These are phyloP conservation scores for Cyprinodon tularosa DNA, from an alignment of 2,113 vertebrate genomes.

Conservation along the genomic window DNA sequence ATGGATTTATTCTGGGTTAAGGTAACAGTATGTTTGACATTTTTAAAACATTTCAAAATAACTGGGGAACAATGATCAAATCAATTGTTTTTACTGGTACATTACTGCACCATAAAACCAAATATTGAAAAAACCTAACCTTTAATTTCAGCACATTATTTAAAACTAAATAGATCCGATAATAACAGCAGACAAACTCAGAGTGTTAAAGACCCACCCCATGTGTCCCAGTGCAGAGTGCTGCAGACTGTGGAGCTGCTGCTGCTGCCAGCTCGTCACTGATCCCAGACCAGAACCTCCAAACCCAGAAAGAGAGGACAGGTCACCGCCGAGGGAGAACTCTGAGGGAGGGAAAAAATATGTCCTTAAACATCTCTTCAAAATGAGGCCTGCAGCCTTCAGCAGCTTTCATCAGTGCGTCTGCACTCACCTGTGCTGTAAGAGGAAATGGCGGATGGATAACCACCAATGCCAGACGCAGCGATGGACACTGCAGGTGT, in stretches of 20 bases:
- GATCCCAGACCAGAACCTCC: conserved; percentile 90
- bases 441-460: conserved; percentile 91
- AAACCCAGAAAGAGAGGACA: conserved; percentile 89
- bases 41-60: no score
- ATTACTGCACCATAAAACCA: no score
- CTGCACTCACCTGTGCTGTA: conserved; percentile 88
- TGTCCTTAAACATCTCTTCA: not conserved
- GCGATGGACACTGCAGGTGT: conserved; percentile 92
- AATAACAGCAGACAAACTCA: not conserved
- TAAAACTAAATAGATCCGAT: not conserved
- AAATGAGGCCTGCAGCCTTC: not conserved
- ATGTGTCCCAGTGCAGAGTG: conserved; percentile 90
- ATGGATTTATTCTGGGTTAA: not conserved
- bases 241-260: conserved; percentile 91
- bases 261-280: conserved; percentile 92
- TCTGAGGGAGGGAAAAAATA: conserved; percentile 74
- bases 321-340: conserved; percentile 91
- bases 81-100: no score
- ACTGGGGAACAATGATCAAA: no score
- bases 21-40: no score
- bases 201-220: conserved; percentile 81
- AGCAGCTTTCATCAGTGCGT: conserved; percentile 10
- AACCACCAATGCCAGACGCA: conserved; percentile 93
- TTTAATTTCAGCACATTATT: no score
- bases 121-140: no score